Evolutionary conservation across 2,888 invertebrate genomes (phyloP).

Genomic region (Cataglyphis albicans): DNA sequence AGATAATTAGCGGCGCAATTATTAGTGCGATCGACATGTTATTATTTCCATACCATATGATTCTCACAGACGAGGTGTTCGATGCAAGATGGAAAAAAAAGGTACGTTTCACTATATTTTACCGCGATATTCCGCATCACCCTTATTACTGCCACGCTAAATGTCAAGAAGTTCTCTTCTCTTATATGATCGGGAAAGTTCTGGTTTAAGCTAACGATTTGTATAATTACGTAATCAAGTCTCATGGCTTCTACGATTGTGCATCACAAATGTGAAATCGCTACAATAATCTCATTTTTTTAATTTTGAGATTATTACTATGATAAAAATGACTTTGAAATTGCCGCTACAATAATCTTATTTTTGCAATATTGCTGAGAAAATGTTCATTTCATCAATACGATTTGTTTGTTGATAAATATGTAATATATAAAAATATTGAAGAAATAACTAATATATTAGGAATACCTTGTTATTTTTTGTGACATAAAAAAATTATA

Average conservation of each 20-base stretch:
- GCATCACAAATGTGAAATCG: background rate
- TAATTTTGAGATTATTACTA: background rate
- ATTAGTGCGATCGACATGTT: background rate
- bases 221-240: conserved; percentile 46
- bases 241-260: background rate
- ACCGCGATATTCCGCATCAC: conserved; percentile 48
- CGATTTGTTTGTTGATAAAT: background rate
- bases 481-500: background rate
- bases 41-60: conserved; percentile 27
- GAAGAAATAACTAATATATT: background rate
- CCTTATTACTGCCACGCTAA: conserved; percentile 68
- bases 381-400: background rate
- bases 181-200: conserved; percentile 64
- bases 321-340: background rate
- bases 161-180: conserved; percentile 76
- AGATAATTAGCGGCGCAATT: conserved; percentile 19
- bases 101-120: conserved; percentile 56
- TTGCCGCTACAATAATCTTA: background rate
- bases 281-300: background rate
- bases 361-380: background rate
- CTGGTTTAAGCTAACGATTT: conserved; percentile 52
- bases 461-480: background rate
- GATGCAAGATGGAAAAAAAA: conserved; percentile 53
- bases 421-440: background rate
- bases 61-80: conserved; percentile 67